Percentiles rank a stretch among this genome's conserved stretches.
Evolutionary conservation across 2,797 vertebrate species (phyloP).

Genomic region (Scarus forsteni): DNA sequence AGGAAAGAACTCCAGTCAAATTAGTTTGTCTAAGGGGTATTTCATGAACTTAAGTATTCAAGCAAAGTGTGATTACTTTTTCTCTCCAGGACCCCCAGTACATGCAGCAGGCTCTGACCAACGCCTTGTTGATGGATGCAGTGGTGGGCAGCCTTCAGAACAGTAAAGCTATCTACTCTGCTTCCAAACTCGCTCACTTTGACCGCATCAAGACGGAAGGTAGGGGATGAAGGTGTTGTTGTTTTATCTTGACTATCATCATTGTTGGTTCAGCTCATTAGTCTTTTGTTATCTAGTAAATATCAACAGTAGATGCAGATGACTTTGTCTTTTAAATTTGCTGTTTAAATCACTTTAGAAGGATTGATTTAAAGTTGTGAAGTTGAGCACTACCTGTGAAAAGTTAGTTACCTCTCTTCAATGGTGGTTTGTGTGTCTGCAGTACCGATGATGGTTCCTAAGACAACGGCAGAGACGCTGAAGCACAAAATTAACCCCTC

Average conservation of each 20-base stretch:
- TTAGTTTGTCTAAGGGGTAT: too few species aligned
- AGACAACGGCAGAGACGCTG: conserved; percentile 92
- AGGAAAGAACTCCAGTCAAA: too few species aligned
- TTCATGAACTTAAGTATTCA: too few species aligned
- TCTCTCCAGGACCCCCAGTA: conserved; percentile 93
- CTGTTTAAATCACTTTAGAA: too few species aligned
- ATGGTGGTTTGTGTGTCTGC: conserved; percentile 34
- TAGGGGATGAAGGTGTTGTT: conserved; percentile 51
- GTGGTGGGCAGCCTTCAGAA: conserved; percentile 94
- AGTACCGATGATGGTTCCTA: conserved; percentile 93
- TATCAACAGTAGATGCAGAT: not conserved
- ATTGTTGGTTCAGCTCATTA: not conserved
- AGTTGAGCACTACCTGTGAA: not conserved
- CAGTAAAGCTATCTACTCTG: conserved; percentile 90
- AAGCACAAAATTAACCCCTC: conserved; percentile 98
- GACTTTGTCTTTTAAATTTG: not conserved
- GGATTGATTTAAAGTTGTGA: too few species aligned
- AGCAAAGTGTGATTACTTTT: not conserved
- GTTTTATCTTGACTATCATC: not conserved
- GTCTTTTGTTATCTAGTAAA: not conserved
- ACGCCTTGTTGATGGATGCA: conserved; percentile 95
- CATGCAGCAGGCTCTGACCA: conserved; percentile 95
- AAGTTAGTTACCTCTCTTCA: conserved; percentile 12
- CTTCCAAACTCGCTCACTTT: conserved; percentile 94
- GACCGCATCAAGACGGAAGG: conserved; percentile 93